These are phyloP conservation scores for Atopsyche davidsoni DNA, from an alignment of 1,140 invertebrate genomes.

Conservation along the genomic window DNA sequence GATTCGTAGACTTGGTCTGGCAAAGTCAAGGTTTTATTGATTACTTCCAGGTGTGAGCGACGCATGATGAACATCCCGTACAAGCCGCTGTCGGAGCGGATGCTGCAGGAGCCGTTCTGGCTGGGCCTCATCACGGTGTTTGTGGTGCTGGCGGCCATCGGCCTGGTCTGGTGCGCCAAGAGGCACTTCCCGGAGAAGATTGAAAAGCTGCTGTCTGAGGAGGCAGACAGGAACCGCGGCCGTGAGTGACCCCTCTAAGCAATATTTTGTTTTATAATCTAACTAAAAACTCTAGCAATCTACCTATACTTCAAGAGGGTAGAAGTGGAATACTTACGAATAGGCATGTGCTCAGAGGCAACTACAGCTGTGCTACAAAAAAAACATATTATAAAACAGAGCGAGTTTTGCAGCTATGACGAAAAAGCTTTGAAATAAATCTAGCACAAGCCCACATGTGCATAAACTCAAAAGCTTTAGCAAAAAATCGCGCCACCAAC, in stretches of 20 bases:
- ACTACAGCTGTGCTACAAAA: too few relatives aligned
- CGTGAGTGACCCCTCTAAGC: slow-evolving; percentile 38
- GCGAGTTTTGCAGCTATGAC: too few relatives aligned
- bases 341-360: too few relatives aligned
- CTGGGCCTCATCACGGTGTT: slow-evolving; percentile 73
- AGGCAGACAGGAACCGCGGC: slow-evolving; percentile 60
- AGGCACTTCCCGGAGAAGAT: slow-evolving; percentile 77
- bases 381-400: too few relatives aligned
- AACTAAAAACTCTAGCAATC: slow-evolving; percentile 4
- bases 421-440: too few relatives aligned
- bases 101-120: slow-evolving; percentile 80
- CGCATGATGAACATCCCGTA: slow-evolving; percentile 60
- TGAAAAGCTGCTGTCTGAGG: slow-evolving; percentile 72
- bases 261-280: slow-evolving; percentile 1
- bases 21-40: not conserved
- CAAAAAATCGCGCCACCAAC: too few relatives aligned
- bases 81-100: slow-evolving; percentile 62
- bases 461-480: too few relatives aligned
- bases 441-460: too few relatives aligned
- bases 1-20: not conserved
- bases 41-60: slow-evolving; percentile 49
- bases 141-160: slow-evolving; percentile 65
- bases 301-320: too few relatives aligned
- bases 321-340: too few relatives aligned
- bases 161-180: slow-evolving; percentile 72